Base-by-base conservation (phyloP, 2,888 invertebrate species). In the Cotesia congregata region DNA sequence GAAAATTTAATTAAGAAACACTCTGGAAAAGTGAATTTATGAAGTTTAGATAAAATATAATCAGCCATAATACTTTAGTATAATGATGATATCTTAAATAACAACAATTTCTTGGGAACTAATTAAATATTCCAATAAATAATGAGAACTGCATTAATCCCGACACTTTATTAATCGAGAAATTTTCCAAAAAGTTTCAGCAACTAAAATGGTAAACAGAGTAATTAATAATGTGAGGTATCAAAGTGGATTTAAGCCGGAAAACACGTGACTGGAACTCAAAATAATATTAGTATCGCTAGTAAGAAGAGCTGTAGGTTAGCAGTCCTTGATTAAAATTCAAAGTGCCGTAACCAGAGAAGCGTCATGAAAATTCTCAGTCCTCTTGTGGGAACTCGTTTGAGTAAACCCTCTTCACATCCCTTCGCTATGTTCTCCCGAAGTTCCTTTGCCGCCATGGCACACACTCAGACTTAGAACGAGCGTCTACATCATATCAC, bases 21-120 rank as follows among this genome's bases (percentile, higher is more conserved):
- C 67, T 50, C 50, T 12, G 30, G 30, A 30, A 64, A 72, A 67
- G 59, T 67, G 17, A 68, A 61, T 74, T 20, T 15, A 20, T 50
- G 30, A 74, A 74, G 68, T 74, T 74, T 74, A 68, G 68, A 68
- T 68, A 61, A 74, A 74, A 67, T 68, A 68, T 74, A 17, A 60
- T 61, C 61, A 67, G 61, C 60, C 38, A 61, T 30, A 60, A 60
- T 59, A 20, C n/a, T 50, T 50, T 7, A 30, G 67, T 68, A 50
- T 69, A 69, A 67, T 67, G 67, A n/a, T 9, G 30, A 39, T 67
- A 38, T 1, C 2, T 12, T 12, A 50, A 50, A 50, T 50, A 12
- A 50, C 12, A 50, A 12, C 50, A 12, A 50, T 50, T 50, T 12
- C 50, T 7, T 50, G 12, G 50, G 12, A 50, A 50, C 50, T 50